Base-by-base conservation (phyloP, 2,797 vertebrate species). In the Phataginus tetradactyla region DNA sequence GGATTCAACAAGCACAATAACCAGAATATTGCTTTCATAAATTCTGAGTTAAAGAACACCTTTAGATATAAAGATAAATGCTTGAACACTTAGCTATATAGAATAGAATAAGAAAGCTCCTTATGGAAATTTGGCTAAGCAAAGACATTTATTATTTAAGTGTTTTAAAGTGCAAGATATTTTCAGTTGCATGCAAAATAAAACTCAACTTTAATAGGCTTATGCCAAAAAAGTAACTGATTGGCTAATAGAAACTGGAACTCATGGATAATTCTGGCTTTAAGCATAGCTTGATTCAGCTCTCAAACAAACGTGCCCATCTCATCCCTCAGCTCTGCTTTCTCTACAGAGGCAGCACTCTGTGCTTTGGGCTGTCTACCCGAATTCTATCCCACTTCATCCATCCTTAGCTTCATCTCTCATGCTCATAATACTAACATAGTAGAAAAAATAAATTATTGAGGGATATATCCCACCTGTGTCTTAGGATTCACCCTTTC, bases 181-280 rank as follows among this genome's bases (percentile, higher is more conserved):
- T 87, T 91, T 90, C n/a, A 74, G 13, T 57, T 83, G 23, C 27
- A 74, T 79, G 37, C 68, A 45, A 90, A 93, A 78, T 71, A 87
- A 83, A 95, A 75, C 59, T 14, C 23, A 78, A 42, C 8, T 55
- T 51, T 32, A 86, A 66, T 20, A 77, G 25, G n/a, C 21, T 71
- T 49, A 71, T 64, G 1, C 14, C 18, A 51, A 9, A 45, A 27
- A 63, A 68, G 45, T 45, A 69, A 42, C 4, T 72, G 74, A 66
- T 34, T 93, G 72, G 17, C 21, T 34, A 86, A 69, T 20, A 61
- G 55, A 79, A 72, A 79, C 18, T 55, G 7, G 29, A 92, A 74
- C n/a, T 91, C 37, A 75, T 21, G 32, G 8, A 13, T 45, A 69
- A 66, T 59, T 93, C 23, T 92, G n/a, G 17, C 7, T 83, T 83